phyloP scores from a whole-genome alignment of 2,888 invertebrate species.

The Sphinx pinastri region DNA sequence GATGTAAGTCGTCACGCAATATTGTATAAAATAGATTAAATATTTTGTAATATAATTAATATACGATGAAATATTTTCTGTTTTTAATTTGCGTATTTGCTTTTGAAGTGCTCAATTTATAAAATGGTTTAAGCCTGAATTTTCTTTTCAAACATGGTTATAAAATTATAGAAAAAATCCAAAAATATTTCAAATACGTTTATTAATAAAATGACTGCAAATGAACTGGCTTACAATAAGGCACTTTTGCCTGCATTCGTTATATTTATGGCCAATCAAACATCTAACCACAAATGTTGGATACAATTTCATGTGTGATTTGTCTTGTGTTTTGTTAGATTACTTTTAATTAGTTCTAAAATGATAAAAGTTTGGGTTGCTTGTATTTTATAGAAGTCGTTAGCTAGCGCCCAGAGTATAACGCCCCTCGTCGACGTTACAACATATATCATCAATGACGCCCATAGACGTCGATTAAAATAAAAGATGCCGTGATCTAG shows the following conservation, averaged over 20 bases:
- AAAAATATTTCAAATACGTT: slow-evolving; percentile 59
- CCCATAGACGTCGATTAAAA: too few relatives aligned
- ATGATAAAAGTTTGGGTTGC: too few relatives aligned
- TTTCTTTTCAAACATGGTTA: too few relatives aligned
- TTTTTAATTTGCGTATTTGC: neutral
- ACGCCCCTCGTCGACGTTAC: too few relatives aligned
- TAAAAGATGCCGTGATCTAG: too few relatives aligned
- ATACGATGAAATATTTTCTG: neutral
- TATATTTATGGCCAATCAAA: slow-evolving; percentile 44
- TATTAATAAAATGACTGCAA: slow-evolving; percentile 71
- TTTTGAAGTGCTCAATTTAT: neutral
- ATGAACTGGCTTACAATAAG: slow-evolving; percentile 68
- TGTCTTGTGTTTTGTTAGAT: neutral
- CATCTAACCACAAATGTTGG: neutral
- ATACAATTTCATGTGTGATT: slow-evolving; percentile 3
- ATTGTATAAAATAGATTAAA: slow-evolving; percentile 10
- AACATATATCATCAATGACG: too few relatives aligned
- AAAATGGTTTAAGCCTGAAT: neutral
- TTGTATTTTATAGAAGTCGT: too few relatives aligned
- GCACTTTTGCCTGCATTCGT: slow-evolving; percentile 57
- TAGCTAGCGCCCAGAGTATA: too few relatives aligned
- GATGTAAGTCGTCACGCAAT: neutral
- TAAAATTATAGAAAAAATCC: slow-evolving; percentile 36
- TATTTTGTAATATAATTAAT: slow-evolving; percentile 20
- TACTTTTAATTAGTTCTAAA: too few relatives aligned